Evolutionary conservation across 1,140 invertebrate species (phyloP).

Genomic region (Drosophila melanogaster): DNA sequence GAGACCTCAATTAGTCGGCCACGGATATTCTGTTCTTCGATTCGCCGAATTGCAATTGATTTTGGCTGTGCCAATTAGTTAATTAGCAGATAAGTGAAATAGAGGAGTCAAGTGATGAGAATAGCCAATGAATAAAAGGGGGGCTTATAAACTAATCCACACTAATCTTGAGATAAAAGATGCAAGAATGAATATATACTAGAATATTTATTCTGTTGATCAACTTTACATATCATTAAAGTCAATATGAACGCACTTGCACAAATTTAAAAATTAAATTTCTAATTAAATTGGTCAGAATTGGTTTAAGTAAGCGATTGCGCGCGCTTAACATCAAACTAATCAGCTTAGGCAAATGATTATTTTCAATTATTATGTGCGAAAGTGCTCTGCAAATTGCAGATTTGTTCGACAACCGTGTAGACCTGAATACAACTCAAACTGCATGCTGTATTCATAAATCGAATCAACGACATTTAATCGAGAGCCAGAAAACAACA

Average conservation of each 20-base stretch:
- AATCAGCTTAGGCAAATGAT: constrained; percentile 10
- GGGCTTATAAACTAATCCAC: background rate
- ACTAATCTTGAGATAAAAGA: background rate
- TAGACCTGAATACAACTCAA: background rate
- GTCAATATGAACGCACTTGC: too few relatives aligned
- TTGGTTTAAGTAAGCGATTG: background rate
- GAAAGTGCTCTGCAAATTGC: background rate
- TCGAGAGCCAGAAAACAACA: constrained; percentile 3
- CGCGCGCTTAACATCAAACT: background rate
- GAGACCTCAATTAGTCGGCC: constrained; percentile 49
- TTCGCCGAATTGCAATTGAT: constrained; percentile 46
- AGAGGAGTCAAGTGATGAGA: background rate
- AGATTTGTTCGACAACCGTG: background rate
- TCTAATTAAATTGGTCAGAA: background rate
- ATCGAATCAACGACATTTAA: constrained; percentile 13
- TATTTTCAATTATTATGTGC: background rate
- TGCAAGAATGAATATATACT: too few relatives aligned
- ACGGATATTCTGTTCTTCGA: constrained; percentile 26
- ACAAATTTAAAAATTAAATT: background rate
- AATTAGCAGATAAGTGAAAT: constrained; percentile 61
- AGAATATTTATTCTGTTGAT: too few relatives aligned
- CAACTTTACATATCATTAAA: too few relatives aligned
- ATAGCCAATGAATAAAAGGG: constrained; percentile 9
- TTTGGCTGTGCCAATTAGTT: constrained; percentile 65
- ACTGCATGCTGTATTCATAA: constrained; percentile 21